A percentile compares a stretch with the other conserved stretches of the same genome.
Conservation (phyloP, 2,888 invertebrate species). For the Spilosoma lubricipeda region DNA sequence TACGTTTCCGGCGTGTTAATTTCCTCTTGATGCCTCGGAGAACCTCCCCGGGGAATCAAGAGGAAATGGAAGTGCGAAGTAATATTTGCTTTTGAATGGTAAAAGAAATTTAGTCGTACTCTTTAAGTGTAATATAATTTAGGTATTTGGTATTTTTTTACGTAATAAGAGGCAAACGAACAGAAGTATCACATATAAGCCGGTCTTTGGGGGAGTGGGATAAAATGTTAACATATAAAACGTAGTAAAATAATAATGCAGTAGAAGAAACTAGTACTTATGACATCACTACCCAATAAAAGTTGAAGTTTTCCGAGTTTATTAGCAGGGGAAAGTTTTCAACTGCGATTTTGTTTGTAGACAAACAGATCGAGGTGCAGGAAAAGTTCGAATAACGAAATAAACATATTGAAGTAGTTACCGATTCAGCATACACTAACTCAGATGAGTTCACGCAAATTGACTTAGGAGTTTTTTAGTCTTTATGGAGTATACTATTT, state of each 20-base stretch:
- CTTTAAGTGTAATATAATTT: not conserved
- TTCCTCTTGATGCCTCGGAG: not conserved
- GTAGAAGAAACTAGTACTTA: not conserved
- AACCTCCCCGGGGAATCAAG: not conserved
- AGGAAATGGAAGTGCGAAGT: not conserved
- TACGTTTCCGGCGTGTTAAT: not conserved
- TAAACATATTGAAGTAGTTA: constrained; percentile 19
- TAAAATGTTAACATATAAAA: not conserved
- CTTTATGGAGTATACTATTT: too few relatives aligned
- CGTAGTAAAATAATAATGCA: too few relatives aligned
- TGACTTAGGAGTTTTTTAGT: not conserved
- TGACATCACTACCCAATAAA: constrained; percentile 1
- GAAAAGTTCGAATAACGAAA: constrained; percentile 14
- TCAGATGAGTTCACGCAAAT: not conserved
- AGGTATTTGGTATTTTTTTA: not conserved
- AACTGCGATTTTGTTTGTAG: constrained; percentile 22
- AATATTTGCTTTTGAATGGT: not conserved
- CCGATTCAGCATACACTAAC: not conserved
- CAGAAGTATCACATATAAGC: too few relatives aligned
- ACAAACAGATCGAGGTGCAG: constrained; percentile 7
- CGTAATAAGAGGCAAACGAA: too few relatives aligned
- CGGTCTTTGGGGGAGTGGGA: too few relatives aligned
- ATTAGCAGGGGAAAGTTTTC: constrained; percentile 16
- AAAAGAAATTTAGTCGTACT: not conserved
- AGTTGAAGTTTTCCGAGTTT: constrained; percentile 14